Base-by-base conservation (phyloP, 2,797 vertebrate species). In the Chanos chanos region DNA sequence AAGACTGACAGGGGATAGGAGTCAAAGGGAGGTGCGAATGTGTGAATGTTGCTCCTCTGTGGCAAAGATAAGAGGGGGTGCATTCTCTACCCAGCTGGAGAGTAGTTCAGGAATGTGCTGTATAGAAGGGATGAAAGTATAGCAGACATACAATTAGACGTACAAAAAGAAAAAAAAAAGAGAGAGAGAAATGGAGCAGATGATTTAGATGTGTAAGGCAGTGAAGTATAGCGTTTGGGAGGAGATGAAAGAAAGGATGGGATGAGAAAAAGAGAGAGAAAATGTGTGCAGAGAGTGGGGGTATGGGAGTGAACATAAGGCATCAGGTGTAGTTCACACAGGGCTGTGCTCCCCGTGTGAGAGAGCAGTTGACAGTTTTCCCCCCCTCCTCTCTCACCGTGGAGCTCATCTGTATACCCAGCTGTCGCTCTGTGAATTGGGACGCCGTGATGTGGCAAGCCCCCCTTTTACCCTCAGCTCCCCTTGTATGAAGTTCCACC, bases 61-160 rank as follows among this genome's bases (percentile, higher is more conserved):
- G 21, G 21, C 12, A 55, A 57, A 55, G 22, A n/a, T 16, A 39
- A 7, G 15, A 27, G 47, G 18, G 30, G 27, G 33, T 33, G 36
- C 61, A 71, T 81, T 79, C 54, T 77, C 64, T 49, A 13, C 53
- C 10, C 56, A 60, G 71, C 69, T 66, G 69, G 73, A 78, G 74
- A 74, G 67, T 60, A 66, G 55, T 56, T 61, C 39, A 68, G 74
- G 79, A 85, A 82, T 81, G 75, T 72, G 64, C 62, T 44, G 74
- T 61, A 75, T 66, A 44, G 50, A 54, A n/a, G 37, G 50, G 65
- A 36, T 53, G 28, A 25, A 47, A 15, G 43, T 4, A 21, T 21
- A 4, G 59, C 72, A 69, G 59, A 68, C 33, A 13, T 31, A 33
- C 43, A 34, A 36, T 49, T 24, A 16, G 15, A 61, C 57, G 66